Evolutionary conservation across 2,113 vertebrate species (phyloP), one percentile per base, ranked within the genome.

Genomic region (Neomonachus schauinslandi): DNA sequence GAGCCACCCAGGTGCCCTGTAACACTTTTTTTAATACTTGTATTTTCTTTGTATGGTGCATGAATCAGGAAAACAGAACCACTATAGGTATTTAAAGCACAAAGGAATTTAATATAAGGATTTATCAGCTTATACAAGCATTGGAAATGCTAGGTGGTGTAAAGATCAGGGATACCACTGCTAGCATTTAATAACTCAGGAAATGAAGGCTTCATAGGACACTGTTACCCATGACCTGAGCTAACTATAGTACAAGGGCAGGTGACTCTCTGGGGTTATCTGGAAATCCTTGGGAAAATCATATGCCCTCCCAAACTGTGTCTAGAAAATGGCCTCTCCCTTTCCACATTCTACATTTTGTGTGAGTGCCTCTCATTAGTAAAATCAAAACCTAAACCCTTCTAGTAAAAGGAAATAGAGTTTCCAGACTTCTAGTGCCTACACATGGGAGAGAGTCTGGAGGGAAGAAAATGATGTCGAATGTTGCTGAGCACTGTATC

Each of bases 61-160:
- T 80, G 59, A 65, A 12, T 84, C 51, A 88, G 46, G 63, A 92
- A 97, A 97, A 46, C 28, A 95, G 72, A 97, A 65, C 39, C 19
- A 57, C 21, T 95, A 5, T 49, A 72, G 16, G 42, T 65, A 89
- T 55, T 89, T 96, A 72, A 97, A 96, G 88, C 22, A 86, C 42
- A 15, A 94, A 39, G 46, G 11, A 4, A 92, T 87, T 84, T 84
- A 67, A 53, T 33, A 67, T 36, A n/a, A 49, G 26, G 65, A 92
- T 77, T 96, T 91, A 94, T 33, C 42, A 90, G 33, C 42, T 80
- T 85, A 82, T 53, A 33, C 2, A 81, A 63, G 76, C 81, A 88
- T 22, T 88, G 36, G 59, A 94, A 91, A 92, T 26, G 5, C 28
- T 53, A 4, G 28, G 7, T 51, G 13, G 11, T 61, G 0, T 18